These are phyloP conservation scores for Chironex yamaguchii DNA, from an alignment of 30 jellyfish, hydroid and myxozoan species.

Conservation along the genomic window DNA sequence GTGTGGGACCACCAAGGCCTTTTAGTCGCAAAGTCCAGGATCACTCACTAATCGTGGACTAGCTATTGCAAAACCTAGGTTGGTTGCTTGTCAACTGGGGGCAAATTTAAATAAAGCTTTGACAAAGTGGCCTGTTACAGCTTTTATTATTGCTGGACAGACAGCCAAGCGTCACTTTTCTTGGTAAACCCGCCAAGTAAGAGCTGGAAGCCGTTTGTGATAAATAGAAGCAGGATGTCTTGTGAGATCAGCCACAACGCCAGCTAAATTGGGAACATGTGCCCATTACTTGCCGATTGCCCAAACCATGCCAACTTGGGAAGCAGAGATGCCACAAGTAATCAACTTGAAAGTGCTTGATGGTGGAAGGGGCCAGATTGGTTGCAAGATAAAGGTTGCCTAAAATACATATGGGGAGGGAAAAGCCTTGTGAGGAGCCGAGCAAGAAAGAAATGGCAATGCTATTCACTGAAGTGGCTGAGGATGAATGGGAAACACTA, in stretches of 20 bases:
- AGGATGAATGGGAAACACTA: background rate
- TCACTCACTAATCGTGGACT: too few relatives aligned
- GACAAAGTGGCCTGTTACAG: too few relatives aligned
- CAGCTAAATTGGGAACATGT: conserved; percentile 51
- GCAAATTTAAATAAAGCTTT: too few relatives aligned
- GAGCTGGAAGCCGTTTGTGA: conserved; percentile 20
- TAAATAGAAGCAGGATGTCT: conserved; percentile 2
- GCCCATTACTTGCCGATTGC: conserved; percentile 41
- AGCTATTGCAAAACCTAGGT: too few relatives aligned
- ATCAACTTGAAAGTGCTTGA: conserved; percentile 6
- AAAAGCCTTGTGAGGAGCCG: background rate
- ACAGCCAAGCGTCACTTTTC: conserved; percentile 19
- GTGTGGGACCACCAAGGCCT: too few relatives aligned
- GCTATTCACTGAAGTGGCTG: background rate
- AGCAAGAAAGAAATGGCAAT: background rate
- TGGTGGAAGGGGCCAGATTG: conserved; percentile 59
- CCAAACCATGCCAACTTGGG: conserved; percentile 47
- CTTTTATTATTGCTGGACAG: too few relatives aligned
- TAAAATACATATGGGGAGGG: too few relatives aligned
- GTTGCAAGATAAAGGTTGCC: conserved; percentile 16
- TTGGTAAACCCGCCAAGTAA: background rate
- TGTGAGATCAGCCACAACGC: background rate
- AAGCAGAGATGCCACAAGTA: conserved; percentile 29
- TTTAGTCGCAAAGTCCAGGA: too few relatives aligned
- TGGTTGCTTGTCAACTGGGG: too few relatives aligned